A percentile compares a stretch with the other conserved stretches of the same genome.
These are phyloP conservation scores for Caenorhabditis becei DNA, from an alignment of 2,888 invertebrate genomes.

Conservation along the genomic window DNA sequence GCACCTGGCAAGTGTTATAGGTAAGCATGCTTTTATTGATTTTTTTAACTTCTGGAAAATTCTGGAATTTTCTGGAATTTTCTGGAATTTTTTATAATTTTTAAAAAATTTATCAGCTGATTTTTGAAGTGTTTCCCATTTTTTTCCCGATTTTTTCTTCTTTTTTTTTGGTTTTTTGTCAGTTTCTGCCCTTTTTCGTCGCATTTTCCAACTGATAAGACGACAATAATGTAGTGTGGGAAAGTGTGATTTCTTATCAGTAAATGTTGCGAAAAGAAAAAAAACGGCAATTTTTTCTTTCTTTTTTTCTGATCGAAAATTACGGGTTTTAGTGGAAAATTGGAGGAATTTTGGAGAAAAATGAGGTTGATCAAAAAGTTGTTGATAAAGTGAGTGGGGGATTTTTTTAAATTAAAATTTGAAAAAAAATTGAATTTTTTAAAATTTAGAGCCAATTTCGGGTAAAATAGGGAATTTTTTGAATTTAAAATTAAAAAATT, in stretches of 20 bases:
- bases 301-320: neutral
- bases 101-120: neutral
- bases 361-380: conserved; percentile 26
- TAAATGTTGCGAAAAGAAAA: neutral
- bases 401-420: no score
- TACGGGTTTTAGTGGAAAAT: neutral
- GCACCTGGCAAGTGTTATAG: conserved; percentile 80
- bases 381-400: conserved; percentile 14
- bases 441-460: no score
- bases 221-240: conserved; percentile 1
- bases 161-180: neutral
- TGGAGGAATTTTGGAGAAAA: neutral
- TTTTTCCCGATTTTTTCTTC: conserved; percentile 2
- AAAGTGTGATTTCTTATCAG: neutral
- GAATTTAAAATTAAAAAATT: neutral
- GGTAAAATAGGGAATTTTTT: neutral
- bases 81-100: no score
- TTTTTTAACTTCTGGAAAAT: conserved; percentile 4
- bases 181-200: neutral
- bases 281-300: neutral
- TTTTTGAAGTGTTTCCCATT: neutral
- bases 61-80: no score
- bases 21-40: conserved; percentile 14
- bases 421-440: neutral
- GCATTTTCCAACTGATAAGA: neutral